phyloP scores from a whole-genome alignment of 2,888 invertebrate genomes.

The Latheticus oryzae region DNA sequence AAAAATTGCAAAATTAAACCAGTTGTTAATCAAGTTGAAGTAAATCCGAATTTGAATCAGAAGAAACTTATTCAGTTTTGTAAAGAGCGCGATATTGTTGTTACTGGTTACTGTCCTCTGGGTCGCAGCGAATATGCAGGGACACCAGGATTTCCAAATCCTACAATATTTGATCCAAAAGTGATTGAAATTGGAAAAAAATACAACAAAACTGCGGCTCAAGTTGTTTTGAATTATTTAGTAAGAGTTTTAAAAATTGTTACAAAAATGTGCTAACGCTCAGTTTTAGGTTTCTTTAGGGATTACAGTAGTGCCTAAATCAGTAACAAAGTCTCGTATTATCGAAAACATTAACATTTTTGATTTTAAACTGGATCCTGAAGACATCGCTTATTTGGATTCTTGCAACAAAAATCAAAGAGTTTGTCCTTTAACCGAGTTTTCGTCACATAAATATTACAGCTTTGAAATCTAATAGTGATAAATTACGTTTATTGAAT shows the following conservation, averaged over 20 bases:
- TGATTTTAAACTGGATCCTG: slow-evolving; percentile 77
- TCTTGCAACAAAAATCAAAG: slow-evolving; percentile 78
- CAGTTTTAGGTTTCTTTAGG: slow-evolving; percentile 54
- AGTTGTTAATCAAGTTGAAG: slow-evolving; percentile 72
- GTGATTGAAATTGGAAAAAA: slow-evolving; percentile 70
- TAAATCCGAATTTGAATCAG: slow-evolving; percentile 78
- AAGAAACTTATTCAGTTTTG: slow-evolving; percentile 77
- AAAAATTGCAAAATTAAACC: slow-evolving; percentile 70
- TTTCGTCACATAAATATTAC: slow-evolving; percentile 61
- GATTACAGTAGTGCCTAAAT: slow-evolving; percentile 80
- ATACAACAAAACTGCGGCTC: slow-evolving; percentile 74
- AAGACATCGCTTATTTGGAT: slow-evolving; percentile 76
- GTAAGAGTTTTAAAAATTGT: slow-evolving; percentile 61
- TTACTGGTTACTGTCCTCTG: slow-evolving; percentile 82
- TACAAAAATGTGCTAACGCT: too few relatives aligned
- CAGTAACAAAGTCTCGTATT: slow-evolving; percentile 79
- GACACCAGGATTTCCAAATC: slow-evolving; percentile 65
- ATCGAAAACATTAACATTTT: slow-evolving; percentile 78
- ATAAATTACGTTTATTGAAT: slow-evolving; percentile 14
- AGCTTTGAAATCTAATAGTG: slow-evolving; percentile 59
- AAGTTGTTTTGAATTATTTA: slow-evolving; percentile 74
- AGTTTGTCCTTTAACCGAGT: slow-evolving; percentile 61
- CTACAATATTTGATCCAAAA: slow-evolving; percentile 69
- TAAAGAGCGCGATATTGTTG: slow-evolving; percentile 70
- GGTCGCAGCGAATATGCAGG: slow-evolving; percentile 70